These are phyloP conservation scores for Hassar affinis DNA, from an alignment of 2,113 vertebrate species.

Conservation along the genomic window DNA sequence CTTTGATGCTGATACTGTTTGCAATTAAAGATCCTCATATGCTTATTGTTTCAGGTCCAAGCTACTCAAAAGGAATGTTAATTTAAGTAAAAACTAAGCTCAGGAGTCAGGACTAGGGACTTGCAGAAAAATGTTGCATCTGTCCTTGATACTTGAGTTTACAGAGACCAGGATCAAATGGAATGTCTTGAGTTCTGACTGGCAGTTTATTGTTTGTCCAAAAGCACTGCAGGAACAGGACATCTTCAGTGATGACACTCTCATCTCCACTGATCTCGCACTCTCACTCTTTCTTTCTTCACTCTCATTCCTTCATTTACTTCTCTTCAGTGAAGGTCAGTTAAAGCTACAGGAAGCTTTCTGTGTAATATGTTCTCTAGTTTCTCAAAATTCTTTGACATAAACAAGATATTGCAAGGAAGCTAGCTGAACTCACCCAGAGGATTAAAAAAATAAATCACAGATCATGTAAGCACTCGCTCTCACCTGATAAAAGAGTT, in stretches of 20 bases:
- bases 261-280: background rate
- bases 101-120: background rate
- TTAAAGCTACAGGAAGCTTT: background rate
- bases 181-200: background rate
- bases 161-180: background rate
- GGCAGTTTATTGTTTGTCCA: background rate
- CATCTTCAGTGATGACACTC: background rate
- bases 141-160: background rate
- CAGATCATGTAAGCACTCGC: background rate
- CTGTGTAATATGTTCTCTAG: background rate
- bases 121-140: background rate
- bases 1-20: slow-evolving; percentile 40
- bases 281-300: background rate
- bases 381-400: background rate
- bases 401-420: background rate
- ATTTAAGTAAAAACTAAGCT: background rate
- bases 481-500: background rate
- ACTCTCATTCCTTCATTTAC: background rate
- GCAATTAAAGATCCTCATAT: slow-evolving; percentile 4
- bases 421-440: background rate
- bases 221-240: background rate
- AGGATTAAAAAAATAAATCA: background rate
- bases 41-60: background rate
- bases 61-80: background rate
- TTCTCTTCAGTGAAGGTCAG: background rate